Evolutionary conservation across 53 echinoderm and acorn worm genomes (phyloP).

Genomic region (Crossaster papposus): DNA sequence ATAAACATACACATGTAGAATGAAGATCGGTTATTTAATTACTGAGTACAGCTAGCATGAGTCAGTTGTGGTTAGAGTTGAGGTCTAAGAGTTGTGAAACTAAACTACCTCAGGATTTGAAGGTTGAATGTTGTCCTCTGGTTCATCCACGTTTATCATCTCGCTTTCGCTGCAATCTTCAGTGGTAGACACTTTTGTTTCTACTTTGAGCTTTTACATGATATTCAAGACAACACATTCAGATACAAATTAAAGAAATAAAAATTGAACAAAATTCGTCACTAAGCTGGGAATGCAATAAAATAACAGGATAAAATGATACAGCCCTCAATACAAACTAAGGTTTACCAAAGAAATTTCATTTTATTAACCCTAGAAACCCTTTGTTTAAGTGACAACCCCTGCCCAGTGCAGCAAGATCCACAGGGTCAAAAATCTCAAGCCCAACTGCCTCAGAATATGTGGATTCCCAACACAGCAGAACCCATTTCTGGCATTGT

Average conservation of each 20-base stretch:
- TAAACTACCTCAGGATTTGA: constrained; percentile 36
- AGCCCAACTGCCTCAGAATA: too few species aligned
- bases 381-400: too few species aligned
- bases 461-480: too few species aligned
- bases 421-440: too few species aligned
- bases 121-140: constrained; percentile 11
- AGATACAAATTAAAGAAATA: not conserved
- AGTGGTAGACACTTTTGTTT: constrained; percentile 37
- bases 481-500: too few species aligned
- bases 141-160: constrained; percentile 46
- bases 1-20: not conserved
- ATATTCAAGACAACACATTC: constrained; percentile 29
- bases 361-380: too few species aligned
- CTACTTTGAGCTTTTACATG: constrained; percentile 48
- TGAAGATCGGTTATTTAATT: not conserved
- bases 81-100: not conserved
- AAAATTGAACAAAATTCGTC: not conserved
- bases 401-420: too few species aligned
- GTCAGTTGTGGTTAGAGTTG: too few species aligned
- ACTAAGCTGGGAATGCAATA: not conserved
- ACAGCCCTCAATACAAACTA: too few species aligned
- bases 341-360: too few species aligned
- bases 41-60: too few species aligned
- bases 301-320: not conserved
- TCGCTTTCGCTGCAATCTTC: constrained; percentile 13